Conservation (phyloP, 2,888 invertebrate genomes). For the Camponotus fellah region DNA sequence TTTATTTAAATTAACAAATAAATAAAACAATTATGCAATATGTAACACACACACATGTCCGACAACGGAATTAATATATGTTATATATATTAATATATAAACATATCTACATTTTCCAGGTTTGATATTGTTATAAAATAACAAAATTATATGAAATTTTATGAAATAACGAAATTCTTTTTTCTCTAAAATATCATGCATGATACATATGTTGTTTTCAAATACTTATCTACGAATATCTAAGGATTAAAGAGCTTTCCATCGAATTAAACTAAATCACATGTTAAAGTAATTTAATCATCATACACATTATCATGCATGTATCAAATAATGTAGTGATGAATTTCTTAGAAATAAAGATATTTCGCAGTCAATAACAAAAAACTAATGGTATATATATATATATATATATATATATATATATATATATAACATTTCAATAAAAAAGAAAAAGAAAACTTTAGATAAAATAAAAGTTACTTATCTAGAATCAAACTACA, state of each 20-base stretch:
- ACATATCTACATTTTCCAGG: background rate
- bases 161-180: background rate
- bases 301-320: conserved; percentile 10
- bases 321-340: background rate
- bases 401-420: conserved; percentile 17
- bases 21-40: background rate
- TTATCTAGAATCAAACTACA: conserved; percentile 33
- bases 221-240: conserved; percentile 22
- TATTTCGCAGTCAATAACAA: conserved; percentile 26
- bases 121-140: background rate
- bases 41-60: background rate
- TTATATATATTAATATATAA: too few species aligned
- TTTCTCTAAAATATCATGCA: conserved; percentile 1
- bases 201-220: background rate
- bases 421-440: conserved; percentile 22
- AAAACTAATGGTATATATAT: conserved; percentile 19
- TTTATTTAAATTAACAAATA: conserved; percentile 14
- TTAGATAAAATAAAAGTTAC: conserved; percentile 32
- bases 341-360: conserved; percentile 34
- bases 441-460: conserved; percentile 26
- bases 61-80: conserved; percentile 5
- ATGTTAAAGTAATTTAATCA: conserved; percentile 30
- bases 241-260: conserved; percentile 19
- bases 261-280: conserved; percentile 40
- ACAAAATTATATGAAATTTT: background rate